Conservation (phyloP, 2,113 vertebrate genomes). For the Lepisosteus oculatus region DNA sequence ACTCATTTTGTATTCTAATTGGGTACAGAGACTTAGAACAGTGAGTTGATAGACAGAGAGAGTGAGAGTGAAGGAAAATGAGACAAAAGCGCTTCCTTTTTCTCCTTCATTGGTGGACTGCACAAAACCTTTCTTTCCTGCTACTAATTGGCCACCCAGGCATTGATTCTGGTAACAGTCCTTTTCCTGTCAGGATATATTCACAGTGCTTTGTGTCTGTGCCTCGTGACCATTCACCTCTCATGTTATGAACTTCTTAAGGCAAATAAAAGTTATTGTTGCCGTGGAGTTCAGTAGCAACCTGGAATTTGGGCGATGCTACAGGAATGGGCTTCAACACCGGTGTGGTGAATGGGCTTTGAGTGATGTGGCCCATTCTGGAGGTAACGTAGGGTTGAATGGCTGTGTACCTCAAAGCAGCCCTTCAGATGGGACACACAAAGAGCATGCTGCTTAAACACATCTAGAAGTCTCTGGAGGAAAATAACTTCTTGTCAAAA, state of each 20-base stretch:
- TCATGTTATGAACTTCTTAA: conserved; percentile 19
- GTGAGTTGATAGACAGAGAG: conserved; percentile 63
- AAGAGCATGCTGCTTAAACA: neutral
- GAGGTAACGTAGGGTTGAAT: neutral
- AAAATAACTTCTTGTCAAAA: neutral
- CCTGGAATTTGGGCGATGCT: neutral
- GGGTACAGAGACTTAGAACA: conserved; percentile 47
- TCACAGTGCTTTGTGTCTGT: conserved; percentile 31
- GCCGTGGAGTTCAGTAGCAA: conserved; percentile 16
- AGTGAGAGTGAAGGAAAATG: conserved; percentile 43
- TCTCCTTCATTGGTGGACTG: conserved; percentile 54
- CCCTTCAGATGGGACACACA: conserved; percentile 7
- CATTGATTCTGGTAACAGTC: conserved; percentile 54
- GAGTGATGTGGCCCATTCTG: neutral
- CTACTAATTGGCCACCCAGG: conserved; percentile 77
- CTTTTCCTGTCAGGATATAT: conserved; percentile 40
- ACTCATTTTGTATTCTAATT: conserved; percentile 62
- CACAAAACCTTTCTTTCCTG: conserved; percentile 52
- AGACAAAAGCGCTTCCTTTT: conserved; percentile 34
- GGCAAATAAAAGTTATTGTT: conserved; percentile 24
- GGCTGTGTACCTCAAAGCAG: neutral
- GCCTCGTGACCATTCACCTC: neutral
- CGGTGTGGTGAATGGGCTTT: neutral
- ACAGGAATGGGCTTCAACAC: neutral
- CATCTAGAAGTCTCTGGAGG: conserved; percentile 2